Conservation (phyloP, 2,113 vertebrate species). For the Leptobrachium leishanense region DNA sequence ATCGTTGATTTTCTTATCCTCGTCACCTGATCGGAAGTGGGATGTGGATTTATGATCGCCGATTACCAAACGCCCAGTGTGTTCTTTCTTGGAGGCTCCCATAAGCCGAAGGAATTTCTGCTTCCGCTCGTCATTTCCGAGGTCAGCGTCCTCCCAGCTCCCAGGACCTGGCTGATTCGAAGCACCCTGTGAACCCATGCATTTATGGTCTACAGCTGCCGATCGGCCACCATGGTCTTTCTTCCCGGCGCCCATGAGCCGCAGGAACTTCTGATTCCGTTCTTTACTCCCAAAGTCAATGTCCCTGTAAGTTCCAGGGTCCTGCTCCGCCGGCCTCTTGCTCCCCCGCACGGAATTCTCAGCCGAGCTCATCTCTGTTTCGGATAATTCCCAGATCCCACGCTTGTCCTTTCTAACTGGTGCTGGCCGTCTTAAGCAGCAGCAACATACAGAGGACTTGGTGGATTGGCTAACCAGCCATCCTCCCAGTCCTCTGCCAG, state of each 20-base stretch:
- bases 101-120: constrained; percentile 79
- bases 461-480: no score
- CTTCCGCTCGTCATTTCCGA: constrained; percentile 81
- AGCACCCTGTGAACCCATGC: no score
- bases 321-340: no score
- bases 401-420: no score
- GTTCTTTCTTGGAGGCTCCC: constrained; percentile 79
- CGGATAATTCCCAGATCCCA: no score
- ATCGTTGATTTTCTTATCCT: constrained; percentile 87
- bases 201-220: no score
- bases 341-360: neutral
- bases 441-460: no score
- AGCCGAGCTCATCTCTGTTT: neutral
- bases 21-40: constrained; percentile 81
- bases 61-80: no score
- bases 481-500: no score
- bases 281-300: constrained; percentile 86
- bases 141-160: constrained; percentile 85
- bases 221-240: no score
- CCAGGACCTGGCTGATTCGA: constrained; percentile 68
- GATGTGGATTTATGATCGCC: no score
- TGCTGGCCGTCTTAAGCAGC: no score
- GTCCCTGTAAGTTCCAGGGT: constrained; percentile 79
- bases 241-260: constrained; percentile 76
- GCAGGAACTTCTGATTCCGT: constrained; percentile 76